A percentile compares a stretch with the other conserved stretches of the same genome.
Evolutionary conservation across 2,113 vertebrate genomes (phyloP).

Genomic region (Tachycineta bicolor): DNA sequence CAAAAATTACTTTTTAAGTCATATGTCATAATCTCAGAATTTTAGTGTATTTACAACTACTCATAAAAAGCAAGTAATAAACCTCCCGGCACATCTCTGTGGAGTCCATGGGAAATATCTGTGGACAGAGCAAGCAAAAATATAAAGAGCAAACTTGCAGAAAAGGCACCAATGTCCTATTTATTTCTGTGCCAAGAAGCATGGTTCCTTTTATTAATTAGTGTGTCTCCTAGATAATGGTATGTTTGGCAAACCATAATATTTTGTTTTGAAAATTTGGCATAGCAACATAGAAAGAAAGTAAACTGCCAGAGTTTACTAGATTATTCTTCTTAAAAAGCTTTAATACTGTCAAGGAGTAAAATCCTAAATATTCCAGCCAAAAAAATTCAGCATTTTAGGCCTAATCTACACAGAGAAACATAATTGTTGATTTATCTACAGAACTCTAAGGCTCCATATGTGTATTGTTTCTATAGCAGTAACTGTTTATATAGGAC

Average conservation of each 20-base stretch:
- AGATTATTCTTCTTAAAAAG: neutral
- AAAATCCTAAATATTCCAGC: neutral
- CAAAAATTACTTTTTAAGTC: neutral
- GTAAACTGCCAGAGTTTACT: neutral
- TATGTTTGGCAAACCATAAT: neutral
- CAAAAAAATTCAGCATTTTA: neutral
- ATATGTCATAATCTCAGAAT: neutral
- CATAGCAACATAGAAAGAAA: neutral
- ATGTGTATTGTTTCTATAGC: neutral
- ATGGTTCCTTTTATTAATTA: neutral
- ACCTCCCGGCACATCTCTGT: accelerated
- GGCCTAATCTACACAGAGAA: neutral
- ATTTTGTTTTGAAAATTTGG: neutral
- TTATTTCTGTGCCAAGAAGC: neutral
- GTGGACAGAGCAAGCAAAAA: neutral
- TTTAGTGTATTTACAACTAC: neutral
- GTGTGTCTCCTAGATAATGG: neutral
- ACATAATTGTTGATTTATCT: neutral
- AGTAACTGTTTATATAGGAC: neutral
- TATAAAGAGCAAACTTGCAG: neutral
- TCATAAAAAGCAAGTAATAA: neutral
- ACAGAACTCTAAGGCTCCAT: neutral
- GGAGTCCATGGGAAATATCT: neutral
- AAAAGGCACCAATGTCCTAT: neutral
- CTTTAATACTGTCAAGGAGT: neutral